Conservation (phyloP, 2,888 invertebrate genomes). For the Drosophila austrosaltans region DNA sequence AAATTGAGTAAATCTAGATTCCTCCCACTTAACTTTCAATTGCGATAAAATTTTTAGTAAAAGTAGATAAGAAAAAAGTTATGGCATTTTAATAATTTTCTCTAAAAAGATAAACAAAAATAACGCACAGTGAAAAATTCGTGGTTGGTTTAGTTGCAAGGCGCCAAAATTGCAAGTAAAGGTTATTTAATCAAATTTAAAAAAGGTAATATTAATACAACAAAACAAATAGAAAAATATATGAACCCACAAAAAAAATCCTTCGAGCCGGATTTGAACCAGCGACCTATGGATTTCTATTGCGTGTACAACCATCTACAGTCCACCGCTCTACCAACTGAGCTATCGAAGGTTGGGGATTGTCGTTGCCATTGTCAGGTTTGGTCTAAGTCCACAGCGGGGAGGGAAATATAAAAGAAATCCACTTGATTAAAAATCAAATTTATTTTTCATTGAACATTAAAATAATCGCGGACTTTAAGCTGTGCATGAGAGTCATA, state of each 20-base stretch:
- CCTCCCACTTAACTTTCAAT: not conserved
- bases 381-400: not conserved
- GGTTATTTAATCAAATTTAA: not conserved
- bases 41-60: not conserved
- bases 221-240: constrained; percentile 10
- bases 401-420: constrained; percentile 1
- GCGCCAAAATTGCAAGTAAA: not conserved
- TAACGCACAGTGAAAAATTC: not conserved
- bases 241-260: constrained; percentile 35
- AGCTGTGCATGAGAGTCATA: too few relatives aligned
- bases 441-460: not conserved
- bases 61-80: not conserved
- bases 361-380: not conserved
- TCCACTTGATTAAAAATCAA: not conserved
- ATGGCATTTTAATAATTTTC: too few relatives aligned
- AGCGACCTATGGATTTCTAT: constrained; percentile 76
- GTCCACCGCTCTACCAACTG: constrained; percentile 65
- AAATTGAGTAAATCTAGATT: not conserved
- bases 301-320: constrained; percentile 42
- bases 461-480: too few relatives aligned
- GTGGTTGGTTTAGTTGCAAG: not conserved
- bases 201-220: not conserved
- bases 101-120: not conserved
- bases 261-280: constrained; percentile 78
- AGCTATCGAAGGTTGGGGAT: constrained; percentile 59